A percentile compares a stretch with the other conserved stretches of the same genome.
Conservation (phyloP, 2,888 invertebrate genomes). For the Thalpophila matura region DNA sequence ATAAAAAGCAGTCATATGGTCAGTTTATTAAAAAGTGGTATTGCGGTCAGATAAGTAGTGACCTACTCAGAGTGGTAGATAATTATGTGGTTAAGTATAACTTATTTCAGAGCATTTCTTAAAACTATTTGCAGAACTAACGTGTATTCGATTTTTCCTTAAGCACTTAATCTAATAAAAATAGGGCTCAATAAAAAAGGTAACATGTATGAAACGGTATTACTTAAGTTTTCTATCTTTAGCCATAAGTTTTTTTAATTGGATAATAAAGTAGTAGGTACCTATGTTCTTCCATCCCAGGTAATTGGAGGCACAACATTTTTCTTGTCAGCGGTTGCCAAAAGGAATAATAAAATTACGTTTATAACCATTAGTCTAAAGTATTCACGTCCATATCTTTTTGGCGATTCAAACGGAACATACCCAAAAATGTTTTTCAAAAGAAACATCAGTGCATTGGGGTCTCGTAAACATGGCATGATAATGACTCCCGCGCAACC, state of each 20-base stretch:
- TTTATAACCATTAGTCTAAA: constrained; percentile 36
- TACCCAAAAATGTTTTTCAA: constrained; percentile 50
- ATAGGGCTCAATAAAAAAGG: background rate
- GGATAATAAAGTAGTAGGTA: background rate
- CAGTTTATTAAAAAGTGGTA: constrained; percentile 43
- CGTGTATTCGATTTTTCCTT: constrained; percentile 38
- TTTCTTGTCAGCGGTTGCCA: constrained; percentile 7
- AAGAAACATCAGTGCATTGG: constrained; percentile 49
- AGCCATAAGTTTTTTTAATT: constrained; percentile 1
- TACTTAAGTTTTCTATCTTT: background rate
- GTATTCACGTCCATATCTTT: constrained; percentile 41
- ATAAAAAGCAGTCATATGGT: constrained; percentile 28
- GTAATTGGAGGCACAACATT: constrained; percentile 7
- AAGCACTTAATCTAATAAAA: constrained; percentile 8
- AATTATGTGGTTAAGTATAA: constrained; percentile 40
- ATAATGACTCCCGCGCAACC: constrained; percentile 69
- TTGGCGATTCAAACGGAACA: constrained; percentile 57
- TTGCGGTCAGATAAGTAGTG: constrained; percentile 55
- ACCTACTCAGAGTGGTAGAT: constrained; percentile 51
- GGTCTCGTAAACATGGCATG: constrained; percentile 67
- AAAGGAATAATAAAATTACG: constrained; percentile 14
- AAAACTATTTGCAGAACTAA: constrained; percentile 28
- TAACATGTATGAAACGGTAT: background rate
- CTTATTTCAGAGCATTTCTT: constrained; percentile 43
- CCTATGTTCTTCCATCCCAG: background rate